phyloP scores from a whole-genome alignment of 2,113 vertebrate genomes.

The Columba janthina region DNA sequence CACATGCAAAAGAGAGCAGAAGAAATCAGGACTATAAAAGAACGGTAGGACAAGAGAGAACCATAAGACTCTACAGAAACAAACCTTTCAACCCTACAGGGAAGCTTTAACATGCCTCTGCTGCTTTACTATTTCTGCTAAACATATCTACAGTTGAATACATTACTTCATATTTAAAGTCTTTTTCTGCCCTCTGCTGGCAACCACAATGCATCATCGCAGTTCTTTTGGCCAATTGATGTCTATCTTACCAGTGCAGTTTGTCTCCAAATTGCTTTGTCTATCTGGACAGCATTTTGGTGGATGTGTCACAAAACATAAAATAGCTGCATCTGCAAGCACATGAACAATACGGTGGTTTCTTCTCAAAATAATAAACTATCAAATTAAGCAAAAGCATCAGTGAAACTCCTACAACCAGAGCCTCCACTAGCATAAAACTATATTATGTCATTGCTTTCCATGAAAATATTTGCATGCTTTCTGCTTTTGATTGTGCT shows the following conservation, averaged over 20 bases:
- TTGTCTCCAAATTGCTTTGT: background rate
- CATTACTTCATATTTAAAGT: background rate
- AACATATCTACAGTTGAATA: background rate
- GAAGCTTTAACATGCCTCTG: background rate
- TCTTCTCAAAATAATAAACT: background rate
- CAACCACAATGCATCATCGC: background rate
- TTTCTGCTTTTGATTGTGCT: background rate
- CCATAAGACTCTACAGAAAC: background rate
- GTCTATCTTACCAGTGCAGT: background rate
- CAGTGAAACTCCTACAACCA: background rate
- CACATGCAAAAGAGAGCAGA: background rate
- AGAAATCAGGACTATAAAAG: background rate
- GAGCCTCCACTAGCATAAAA: background rate
- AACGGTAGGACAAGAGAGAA: background rate
- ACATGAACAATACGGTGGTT: background rate
- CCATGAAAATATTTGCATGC: background rate
- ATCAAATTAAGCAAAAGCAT: background rate
- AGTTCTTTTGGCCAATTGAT: background rate
- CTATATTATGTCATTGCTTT: background rate
- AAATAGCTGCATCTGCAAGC: background rate
- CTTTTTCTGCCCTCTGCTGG: slow-evolving; percentile 55
- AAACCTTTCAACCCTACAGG: background rate
- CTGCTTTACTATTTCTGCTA: background rate
- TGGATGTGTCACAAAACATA: background rate
- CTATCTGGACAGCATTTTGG: background rate